Percentiles rank a stretch among this genome's conserved stretches.
These are phyloP conservation scores for Tetramorium parvispinum DNA, from an alignment of 1,140 invertebrate species.

Conservation along the genomic window DNA sequence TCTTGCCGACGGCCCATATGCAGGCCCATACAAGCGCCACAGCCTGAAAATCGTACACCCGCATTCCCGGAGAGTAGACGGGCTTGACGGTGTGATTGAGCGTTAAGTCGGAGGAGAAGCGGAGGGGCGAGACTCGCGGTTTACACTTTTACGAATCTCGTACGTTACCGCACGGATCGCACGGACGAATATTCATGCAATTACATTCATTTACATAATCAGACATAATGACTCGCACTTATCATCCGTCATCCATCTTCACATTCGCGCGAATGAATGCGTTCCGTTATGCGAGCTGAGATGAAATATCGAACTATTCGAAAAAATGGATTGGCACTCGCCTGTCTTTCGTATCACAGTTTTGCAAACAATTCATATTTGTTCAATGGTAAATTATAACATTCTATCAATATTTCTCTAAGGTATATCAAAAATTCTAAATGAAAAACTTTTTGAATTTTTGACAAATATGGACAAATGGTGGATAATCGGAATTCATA, in stretches of 20 bases:
- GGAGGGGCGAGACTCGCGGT: not conserved
- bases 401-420: not conserved
- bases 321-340: not conserved
- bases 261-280: not conserved
- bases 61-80: conserved; percentile 68
- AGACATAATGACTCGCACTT: not conserved
- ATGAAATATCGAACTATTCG: conserved; percentile 6
- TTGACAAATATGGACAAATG: too few relatives aligned
- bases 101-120: not conserved
- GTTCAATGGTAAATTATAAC: not conserved
- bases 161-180: not conserved
- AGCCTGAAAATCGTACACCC: conserved; percentile 62
- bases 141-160: not conserved
- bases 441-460: too few relatives aligned
- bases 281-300: not conserved
- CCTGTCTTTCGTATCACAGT: not conserved
- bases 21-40: conserved; percentile 7
- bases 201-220: conserved; percentile 29
- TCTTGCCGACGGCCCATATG: conserved; percentile 37
- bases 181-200: conserved; percentile 25
- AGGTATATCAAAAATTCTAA: too few relatives aligned
- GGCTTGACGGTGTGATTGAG: conserved; percentile 67
- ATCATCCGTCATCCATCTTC: not conserved
- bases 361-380: not conserved
- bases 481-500: too few relatives aligned